Evolutionary conservation across 2,888 invertebrate genomes (phyloP).

Genomic region (Colostygia pectinataria): DNA sequence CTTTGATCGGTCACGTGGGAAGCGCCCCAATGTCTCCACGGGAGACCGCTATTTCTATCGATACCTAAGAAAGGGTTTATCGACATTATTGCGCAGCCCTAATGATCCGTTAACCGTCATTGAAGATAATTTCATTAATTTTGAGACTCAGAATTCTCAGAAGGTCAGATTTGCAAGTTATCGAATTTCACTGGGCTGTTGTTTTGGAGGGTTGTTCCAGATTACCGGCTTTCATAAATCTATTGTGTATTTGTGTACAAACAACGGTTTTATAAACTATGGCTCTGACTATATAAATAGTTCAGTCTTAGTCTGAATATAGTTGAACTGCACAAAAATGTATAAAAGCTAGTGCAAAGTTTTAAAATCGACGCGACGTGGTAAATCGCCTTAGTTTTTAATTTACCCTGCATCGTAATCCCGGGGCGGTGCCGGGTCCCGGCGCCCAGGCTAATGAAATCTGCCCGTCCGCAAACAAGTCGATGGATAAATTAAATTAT

Average conservation of each 20-base stretch:
- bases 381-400: conserved; percentile 48
- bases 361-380: no score
- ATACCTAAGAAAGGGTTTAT: conserved; percentile 32
- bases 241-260: not conserved
- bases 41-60: conserved; percentile 25
- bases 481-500: conserved; percentile 64
- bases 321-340: no score
- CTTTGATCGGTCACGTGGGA: conserved; percentile 30
- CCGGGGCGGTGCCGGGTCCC: conserved; percentile 5
- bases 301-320: no score
- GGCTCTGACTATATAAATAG: no score
- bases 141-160: not conserved
- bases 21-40: conserved; percentile 22
- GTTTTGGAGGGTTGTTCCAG: conserved; percentile 7
- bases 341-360: no score
- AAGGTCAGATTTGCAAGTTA: conserved; percentile 12
- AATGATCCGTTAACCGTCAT: conserved; percentile 40
- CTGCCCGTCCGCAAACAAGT: conserved; percentile 47
- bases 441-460: conserved; percentile 49
- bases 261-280: no score
- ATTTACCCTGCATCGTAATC: conserved; percentile 39
- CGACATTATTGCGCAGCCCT: conserved; percentile 36
- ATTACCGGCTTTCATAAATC: not conserved
- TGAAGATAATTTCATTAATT: conserved; percentile 9
- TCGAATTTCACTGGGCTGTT: conserved; percentile 14